These are phyloP conservation scores for Murina feae DNA, from an alignment of 2,113 vertebrate species.

Conservation along the genomic window DNA sequence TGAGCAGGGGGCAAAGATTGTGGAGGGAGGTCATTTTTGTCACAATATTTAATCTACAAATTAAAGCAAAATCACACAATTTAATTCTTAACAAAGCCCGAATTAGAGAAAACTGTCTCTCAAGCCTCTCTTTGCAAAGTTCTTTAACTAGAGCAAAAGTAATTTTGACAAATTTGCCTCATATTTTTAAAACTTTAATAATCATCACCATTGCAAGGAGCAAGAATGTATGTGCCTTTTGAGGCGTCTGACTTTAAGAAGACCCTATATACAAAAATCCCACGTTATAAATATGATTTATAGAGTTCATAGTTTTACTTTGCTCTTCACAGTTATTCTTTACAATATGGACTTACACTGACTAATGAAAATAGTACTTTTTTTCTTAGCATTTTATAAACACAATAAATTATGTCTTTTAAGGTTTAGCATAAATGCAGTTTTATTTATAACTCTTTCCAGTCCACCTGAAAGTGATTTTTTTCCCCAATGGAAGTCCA, in stretches of 20 bases:
- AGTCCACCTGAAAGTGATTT: not conserved
- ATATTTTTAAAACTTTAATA: not conserved
- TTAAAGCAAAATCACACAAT: not conserved
- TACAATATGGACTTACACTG: not conserved
- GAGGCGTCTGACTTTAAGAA: not conserved
- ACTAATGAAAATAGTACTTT: not conserved
- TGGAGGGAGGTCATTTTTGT: constrained; percentile 15
- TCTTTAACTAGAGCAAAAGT: not conserved
- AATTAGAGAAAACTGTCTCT: not conserved
- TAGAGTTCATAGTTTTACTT: not conserved
- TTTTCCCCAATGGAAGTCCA: not conserved
- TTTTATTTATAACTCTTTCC: not conserved
- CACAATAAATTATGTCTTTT: not conserved
- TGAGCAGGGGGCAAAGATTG: not conserved
- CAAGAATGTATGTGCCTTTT: not conserved
- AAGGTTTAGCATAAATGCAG: not conserved
- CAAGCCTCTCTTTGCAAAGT: not conserved
- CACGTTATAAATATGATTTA: not conserved
- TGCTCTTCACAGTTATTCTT: not conserved
- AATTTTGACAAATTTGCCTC: not conserved
- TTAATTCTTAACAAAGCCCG: constrained; percentile 28
- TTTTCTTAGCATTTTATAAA: not conserved
- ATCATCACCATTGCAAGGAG: not conserved
- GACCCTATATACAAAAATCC: not conserved
- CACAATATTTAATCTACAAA: constrained; percentile 6